These are phyloP conservation scores for Porites lobata DNA, from an alignment of 92 coral and sea anemone genomes.

Conservation along the genomic window DNA sequence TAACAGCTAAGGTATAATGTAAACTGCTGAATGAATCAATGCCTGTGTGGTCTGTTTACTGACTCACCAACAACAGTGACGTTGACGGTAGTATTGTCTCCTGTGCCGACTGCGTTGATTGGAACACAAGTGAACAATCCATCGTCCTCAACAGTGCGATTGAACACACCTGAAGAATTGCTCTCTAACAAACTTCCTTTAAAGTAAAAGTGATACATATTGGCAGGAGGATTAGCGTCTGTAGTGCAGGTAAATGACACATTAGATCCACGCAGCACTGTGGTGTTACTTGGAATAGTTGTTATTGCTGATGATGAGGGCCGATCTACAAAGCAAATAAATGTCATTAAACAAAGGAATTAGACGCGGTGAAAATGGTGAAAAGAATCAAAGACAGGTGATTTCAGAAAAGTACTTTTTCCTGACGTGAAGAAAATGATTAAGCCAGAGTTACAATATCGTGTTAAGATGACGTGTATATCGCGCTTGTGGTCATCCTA, in stretches of 20 bases:
- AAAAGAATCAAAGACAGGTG: too few species aligned
- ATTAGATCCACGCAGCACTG: neutral
- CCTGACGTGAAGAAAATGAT: too few species aligned
- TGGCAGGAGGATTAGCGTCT: slow-evolving; percentile 54
- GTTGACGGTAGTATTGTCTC: slow-evolving; percentile 43
- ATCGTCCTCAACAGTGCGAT: slow-evolving; percentile 1
- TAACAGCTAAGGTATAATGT: too few species aligned
- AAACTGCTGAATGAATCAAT: too few species aligned
- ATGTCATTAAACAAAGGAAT: neutral
- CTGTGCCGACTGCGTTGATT: slow-evolving; percentile 48
- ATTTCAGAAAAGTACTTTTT: too few species aligned
- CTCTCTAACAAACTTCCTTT: slow-evolving; percentile 22
- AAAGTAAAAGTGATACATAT: slow-evolving; percentile 35
- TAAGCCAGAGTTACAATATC: too few species aligned
- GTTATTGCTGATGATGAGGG: neutral
- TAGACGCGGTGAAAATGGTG: too few species aligned
- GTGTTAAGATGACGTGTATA: too few species aligned
- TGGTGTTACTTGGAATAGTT: slow-evolving; percentile 5
- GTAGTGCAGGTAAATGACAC: slow-evolving; percentile 37
- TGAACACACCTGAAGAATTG: slow-evolving; percentile 28
- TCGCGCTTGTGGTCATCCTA: too few species aligned
- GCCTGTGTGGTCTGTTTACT: too few species aligned
- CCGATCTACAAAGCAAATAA: neutral
- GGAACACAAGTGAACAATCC: slow-evolving; percentile 61
- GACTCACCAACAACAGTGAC: slow-evolving; percentile 42